Percentiles rank a stretch among this genome's conserved stretches.
Evolutionary conservation across 2,888 invertebrate species (phyloP).

Genomic region (Ceraclea dissimilis): DNA sequence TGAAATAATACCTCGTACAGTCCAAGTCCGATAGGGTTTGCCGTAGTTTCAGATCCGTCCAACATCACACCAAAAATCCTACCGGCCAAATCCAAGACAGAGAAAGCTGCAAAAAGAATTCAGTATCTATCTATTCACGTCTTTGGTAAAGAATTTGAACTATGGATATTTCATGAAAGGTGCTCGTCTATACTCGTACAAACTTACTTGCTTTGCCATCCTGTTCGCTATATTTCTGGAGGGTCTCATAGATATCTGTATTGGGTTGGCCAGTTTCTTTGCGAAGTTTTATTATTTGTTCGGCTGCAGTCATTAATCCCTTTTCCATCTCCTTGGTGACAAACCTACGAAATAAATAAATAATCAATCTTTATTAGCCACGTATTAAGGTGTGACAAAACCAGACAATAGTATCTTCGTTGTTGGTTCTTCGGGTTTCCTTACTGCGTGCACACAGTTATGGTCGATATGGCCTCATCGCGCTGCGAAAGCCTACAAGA

Average conservation of each 20-base stretch:
- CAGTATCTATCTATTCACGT: not conserved
- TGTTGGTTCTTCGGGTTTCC: too few relatives aligned
- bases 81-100: constrained; percentile 5
- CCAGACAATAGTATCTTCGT: too few relatives aligned
- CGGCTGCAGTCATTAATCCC: not conserved
- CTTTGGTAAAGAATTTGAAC: too few relatives aligned
- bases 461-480: too few relatives aligned
- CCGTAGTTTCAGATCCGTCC: constrained; percentile 12
- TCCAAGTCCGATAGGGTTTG: not conserved
- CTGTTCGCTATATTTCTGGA: constrained; percentile 3
- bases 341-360: constrained; percentile 4
- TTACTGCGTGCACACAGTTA: not conserved
- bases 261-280: constrained; percentile 8
- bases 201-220: constrained; percentile 6
- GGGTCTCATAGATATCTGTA: constrained; percentile 6
- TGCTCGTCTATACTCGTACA: too few relatives aligned
- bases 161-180: too few relatives aligned
- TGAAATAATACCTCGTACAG: constrained; percentile 11
- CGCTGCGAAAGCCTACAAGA: too few relatives aligned
- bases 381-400: too few relatives aligned
- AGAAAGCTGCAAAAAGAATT: not conserved
- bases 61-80: constrained; percentile 11
- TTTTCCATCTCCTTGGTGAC: constrained; percentile 3
- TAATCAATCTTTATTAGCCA: too few relatives aligned
- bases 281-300: constrained; percentile 7